Evolutionary conservation across 2,797 vertebrate species (phyloP).

Genomic region (Anguilla anguilla): DNA sequence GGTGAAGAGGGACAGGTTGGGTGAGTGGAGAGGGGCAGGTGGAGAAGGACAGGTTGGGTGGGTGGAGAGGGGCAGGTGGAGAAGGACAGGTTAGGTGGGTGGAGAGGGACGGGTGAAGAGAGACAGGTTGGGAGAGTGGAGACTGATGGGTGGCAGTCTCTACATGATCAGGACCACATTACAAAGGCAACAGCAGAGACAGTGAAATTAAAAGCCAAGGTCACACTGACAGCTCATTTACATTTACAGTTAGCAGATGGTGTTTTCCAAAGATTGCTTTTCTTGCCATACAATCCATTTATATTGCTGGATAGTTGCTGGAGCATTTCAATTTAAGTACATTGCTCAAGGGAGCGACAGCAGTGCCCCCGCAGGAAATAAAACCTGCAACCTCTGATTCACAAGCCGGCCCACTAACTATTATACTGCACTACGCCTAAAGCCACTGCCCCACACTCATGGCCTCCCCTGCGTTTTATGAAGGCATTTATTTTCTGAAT

Average conservation of each 20-base stretch:
- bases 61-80: no score
- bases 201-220: slow-evolving; percentile 38
- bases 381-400: background rate
- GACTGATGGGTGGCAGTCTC: slow-evolving; percentile 13
- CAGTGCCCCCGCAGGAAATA: background rate
- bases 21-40: no score
- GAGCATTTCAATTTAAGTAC: background rate
- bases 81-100: no score
- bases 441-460: background rate
- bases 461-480: slow-evolving; percentile 67
- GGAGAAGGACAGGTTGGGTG: no score
- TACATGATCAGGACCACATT: slow-evolving; percentile 40
- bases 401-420: background rate
- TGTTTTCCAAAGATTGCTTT: background rate
- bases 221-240: slow-evolving; percentile 44
- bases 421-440: background rate
- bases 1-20: no score
- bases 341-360: background rate
- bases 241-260: slow-evolving; percentile 3
- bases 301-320: background rate
- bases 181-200: slow-evolving; percentile 53
- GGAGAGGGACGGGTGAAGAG: no score
- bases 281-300: background rate
- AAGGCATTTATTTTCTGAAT: slow-evolving; percentile 72
- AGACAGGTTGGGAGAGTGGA: no score